Percentiles rank a stretch among this genome's conserved stretches.
phyloP scores from a whole-genome alignment of 2,113 vertebrate genomes.

The Corythoichthys haematopterus region DNA sequence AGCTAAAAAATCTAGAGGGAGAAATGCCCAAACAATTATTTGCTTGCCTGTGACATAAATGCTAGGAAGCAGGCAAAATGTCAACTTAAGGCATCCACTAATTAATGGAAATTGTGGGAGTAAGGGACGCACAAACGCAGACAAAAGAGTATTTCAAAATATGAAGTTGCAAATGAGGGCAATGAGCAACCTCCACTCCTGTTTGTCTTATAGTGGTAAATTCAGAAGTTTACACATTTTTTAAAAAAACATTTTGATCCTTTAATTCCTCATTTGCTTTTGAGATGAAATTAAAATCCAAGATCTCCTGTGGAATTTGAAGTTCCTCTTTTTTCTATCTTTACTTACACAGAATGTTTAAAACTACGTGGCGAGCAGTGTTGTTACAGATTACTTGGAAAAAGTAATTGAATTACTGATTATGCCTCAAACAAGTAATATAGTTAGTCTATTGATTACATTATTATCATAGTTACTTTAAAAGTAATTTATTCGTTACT shows the following conservation, averaged over 20 bases:
- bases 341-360: not conserved
- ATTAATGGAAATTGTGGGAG: slow-evolving; percentile 17
- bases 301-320: not conserved
- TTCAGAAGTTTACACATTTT: slow-evolving; percentile 14
- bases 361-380: not conserved
- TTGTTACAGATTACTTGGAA: no score
- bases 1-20: not conserved
- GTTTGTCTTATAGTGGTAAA: slow-evolving; percentile 26
- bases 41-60: slow-evolving; percentile 23
- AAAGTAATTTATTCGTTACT: no score
- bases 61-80: slow-evolving; percentile 35
- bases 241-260: not conserved
- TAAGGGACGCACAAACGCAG: slow-evolving; percentile 8
- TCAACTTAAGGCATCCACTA: slow-evolving; percentile 21
- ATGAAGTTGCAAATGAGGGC: slow-evolving; percentile 20
- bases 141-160: slow-evolving; percentile 31
- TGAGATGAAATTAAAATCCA: not conserved
- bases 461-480: no score
- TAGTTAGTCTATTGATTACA: no score
- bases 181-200: slow-evolving; percentile 26
- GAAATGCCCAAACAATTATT: slow-evolving; percentile 24
- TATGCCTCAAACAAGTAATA: no score
- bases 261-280: slow-evolving; percentile 11
- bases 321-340: not conserved
- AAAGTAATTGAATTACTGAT: no score